Conservation (phyloP, 1,140 invertebrate genomes). For the Teleogryllus occipitalis region DNA sequence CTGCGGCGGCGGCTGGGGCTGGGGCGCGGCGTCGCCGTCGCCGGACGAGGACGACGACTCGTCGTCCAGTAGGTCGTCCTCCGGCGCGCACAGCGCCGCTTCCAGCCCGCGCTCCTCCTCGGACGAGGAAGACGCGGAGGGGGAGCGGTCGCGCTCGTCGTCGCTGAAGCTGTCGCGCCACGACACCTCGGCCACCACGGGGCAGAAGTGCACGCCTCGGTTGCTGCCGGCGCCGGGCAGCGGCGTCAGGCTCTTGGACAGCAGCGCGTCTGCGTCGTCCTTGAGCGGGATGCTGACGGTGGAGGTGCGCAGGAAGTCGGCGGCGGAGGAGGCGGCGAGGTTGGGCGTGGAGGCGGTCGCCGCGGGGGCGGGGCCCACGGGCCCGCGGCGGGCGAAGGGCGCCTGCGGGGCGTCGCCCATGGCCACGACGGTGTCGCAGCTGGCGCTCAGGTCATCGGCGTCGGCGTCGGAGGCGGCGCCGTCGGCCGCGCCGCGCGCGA, state of each 20-base stretch:
- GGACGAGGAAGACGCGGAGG: not conserved
- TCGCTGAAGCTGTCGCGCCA: constrained; percentile 36
- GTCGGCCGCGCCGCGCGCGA: not conserved
- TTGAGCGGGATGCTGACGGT: not conserved
- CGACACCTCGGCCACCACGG: constrained; percentile 61
- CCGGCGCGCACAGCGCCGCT: not conserved
- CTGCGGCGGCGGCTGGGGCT: not conserved
- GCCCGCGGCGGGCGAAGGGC: not conserved
- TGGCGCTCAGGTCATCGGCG: not conserved
- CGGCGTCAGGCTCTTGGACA: constrained; percentile 11
- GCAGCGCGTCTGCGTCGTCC: not conserved
- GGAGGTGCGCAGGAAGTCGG: not conserved
- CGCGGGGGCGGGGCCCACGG: not conserved
- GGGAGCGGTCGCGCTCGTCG: not conserved
- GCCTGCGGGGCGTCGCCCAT: not conserved
- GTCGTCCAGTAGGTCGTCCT: constrained; percentile 38
- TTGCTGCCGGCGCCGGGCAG: constrained; percentile 11
- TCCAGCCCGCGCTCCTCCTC: constrained; percentile 3
- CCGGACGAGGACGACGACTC: constrained; percentile 31
- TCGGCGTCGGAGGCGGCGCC: not conserved
- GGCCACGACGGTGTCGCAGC: not conserved
- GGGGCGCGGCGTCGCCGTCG: not conserved
- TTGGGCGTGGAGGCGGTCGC: constrained; percentile 48
- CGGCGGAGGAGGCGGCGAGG: constrained; percentile 32
- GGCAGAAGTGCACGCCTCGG: constrained; percentile 56